phyloP scores from a whole-genome alignment of 2,888 invertebrate species.

The Schrankia costaestrigalis region DNA sequence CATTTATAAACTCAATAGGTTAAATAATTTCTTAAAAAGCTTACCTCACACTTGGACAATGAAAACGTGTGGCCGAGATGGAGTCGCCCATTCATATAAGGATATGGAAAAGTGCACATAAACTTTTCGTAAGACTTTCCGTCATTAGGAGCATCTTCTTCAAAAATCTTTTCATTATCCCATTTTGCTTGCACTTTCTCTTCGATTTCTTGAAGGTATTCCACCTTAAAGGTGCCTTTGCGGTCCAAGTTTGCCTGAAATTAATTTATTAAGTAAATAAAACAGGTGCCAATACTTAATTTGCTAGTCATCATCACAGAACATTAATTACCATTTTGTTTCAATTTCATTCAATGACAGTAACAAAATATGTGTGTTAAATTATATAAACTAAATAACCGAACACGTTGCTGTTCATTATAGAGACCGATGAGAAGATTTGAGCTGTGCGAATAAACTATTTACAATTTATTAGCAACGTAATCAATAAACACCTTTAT shows the following conservation, averaged over 20 bases:
- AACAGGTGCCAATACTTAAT: not conserved
- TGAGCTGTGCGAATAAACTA: too few relatives aligned
- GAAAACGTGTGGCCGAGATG: conserved; percentile 99
- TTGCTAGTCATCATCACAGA: too few relatives aligned
- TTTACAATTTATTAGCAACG: too few relatives aligned
- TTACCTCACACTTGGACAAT: conserved; percentile 96
- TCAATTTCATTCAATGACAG: too few relatives aligned
- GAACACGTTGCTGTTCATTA: too few relatives aligned
- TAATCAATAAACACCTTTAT: too few relatives aligned
- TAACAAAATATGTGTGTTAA: too few relatives aligned
- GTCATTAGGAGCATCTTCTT: conserved; percentile 88
- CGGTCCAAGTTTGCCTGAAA: conserved; percentile 74
- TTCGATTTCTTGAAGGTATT: conserved; percentile 95
- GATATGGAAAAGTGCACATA: conserved; percentile 97
- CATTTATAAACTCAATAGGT: not conserved
- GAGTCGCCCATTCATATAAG: conserved; percentile 99
- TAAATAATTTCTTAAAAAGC: too few relatives aligned
- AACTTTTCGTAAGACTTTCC: conserved; percentile 88
- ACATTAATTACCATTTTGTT: too few relatives aligned
- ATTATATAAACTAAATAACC: too few relatives aligned
- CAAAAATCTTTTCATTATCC: conserved; percentile 90
- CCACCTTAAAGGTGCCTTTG: conserved; percentile 98
- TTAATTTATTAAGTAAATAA: not conserved
- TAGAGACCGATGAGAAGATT: too few relatives aligned
- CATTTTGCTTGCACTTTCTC: conserved; percentile 91